Percentiles rank a stretch among this genome's conserved stretches.
These are phyloP conservation scores for Jaculus jaculus DNA, from an alignment of 2,113 vertebrate species.

Conservation along the genomic window DNA sequence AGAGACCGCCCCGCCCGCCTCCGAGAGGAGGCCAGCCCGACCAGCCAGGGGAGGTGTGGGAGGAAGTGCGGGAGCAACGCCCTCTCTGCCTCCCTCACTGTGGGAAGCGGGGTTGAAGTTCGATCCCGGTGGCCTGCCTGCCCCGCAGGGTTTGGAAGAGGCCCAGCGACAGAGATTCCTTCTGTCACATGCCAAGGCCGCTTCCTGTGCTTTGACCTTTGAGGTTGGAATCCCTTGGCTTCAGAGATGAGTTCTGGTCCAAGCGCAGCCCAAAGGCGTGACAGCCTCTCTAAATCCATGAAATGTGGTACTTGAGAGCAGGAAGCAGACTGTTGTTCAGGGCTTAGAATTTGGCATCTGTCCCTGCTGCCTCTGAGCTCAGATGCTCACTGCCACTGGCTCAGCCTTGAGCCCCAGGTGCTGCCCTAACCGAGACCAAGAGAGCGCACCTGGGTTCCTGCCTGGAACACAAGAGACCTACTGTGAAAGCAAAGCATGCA, in stretches of 20 bases:
- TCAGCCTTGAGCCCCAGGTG: neutral
- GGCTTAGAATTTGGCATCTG: conserved; percentile 16
- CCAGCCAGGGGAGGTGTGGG: neutral
- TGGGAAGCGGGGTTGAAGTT: neutral
- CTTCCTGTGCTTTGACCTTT: conserved; percentile 38
- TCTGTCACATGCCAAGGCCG: neutral
- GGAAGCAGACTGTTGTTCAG: neutral
- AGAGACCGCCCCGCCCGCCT: neutral
- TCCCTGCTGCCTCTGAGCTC: neutral
- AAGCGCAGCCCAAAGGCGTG: conserved; percentile 33
- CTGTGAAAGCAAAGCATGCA: neutral
- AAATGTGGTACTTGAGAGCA: neutral
- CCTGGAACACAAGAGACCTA: neutral
- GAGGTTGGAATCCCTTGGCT: conserved; percentile 22
- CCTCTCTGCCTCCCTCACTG: neutral
- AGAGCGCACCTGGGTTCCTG: neutral
- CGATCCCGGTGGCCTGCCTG: neutral
- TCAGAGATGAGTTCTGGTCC: conserved; percentile 26
- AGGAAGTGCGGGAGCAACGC: neutral
- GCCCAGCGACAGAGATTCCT: neutral
- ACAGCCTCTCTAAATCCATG: neutral
- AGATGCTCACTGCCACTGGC: too few species aligned
- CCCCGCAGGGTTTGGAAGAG: neutral
- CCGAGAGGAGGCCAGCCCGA: neutral
- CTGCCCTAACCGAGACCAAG: neutral